Conservation (phyloP, 2,888 invertebrate genomes). For the Netelia fuscicornis region DNA sequence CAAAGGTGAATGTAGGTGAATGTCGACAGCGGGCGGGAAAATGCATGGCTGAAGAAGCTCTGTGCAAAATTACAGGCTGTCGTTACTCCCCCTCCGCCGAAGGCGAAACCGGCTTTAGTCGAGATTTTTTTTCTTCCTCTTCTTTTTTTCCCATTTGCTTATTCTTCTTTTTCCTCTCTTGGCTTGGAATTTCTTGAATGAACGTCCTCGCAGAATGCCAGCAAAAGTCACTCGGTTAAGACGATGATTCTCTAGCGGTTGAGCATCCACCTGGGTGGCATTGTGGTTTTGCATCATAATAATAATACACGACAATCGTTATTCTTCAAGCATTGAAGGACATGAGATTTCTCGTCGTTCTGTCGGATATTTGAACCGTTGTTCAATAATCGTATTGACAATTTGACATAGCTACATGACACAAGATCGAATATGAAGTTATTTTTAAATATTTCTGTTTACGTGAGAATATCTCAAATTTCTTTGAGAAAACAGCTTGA, state of each 20-base stretch:
- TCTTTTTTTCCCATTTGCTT: slow-evolving; percentile 14
- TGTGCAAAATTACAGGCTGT: slow-evolving; percentile 18
- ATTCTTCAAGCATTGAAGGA: slow-evolving; percentile 20
- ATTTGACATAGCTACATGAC: no score
- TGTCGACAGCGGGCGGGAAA: neutral
- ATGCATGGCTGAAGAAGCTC: neutral
- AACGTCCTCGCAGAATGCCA: slow-evolving; percentile 26
- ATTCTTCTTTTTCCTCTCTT: slow-evolving; percentile 12
- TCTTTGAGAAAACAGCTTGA: no score
- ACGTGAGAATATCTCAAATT: no score
- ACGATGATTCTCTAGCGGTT: slow-evolving; percentile 67
- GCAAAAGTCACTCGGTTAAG: slow-evolving; percentile 62
- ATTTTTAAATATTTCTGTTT: no score
- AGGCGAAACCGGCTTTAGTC: slow-evolving; percentile 30
- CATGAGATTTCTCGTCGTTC: slow-evolving; percentile 5
- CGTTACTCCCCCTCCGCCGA: slow-evolving; percentile 28
- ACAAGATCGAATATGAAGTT: no score
- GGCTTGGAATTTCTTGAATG: slow-evolving; percentile 23
- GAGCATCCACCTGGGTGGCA: slow-evolving; percentile 75
- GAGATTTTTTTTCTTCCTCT: neutral
- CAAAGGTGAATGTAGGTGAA: slow-evolving; percentile 14
- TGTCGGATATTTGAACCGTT: neutral
- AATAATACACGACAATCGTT: slow-evolving; percentile 35
- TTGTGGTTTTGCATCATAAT: slow-evolving; percentile 72
- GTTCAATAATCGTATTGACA: neutral